Percentiles rank a stretch among this genome's conserved stretches.
These are phyloP conservation scores for Tapirus terrestris DNA, from an alignment of 2,113 vertebrate species.

Conservation along the genomic window DNA sequence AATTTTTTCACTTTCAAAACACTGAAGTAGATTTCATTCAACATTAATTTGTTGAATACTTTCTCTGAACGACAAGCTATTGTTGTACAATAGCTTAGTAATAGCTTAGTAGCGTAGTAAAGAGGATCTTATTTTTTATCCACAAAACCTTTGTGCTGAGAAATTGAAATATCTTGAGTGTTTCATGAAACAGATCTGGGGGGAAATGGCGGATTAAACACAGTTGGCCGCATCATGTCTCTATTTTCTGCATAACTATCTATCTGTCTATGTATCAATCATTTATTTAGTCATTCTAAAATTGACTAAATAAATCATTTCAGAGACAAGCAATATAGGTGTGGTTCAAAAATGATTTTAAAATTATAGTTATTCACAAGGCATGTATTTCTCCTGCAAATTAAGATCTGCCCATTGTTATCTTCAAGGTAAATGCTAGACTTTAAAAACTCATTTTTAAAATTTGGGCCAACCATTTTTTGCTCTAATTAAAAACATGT, in stretches of 20 bases:
- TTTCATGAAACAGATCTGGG: neutral
- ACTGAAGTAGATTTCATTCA: conserved; percentile 45
- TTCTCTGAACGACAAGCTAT: conserved; percentile 32
- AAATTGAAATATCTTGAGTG: conserved; percentile 37
- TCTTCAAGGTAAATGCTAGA: conserved; percentile 54
- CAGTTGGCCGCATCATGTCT: neutral
- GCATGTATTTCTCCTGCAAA: conserved; percentile 45
- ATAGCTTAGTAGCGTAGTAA: conserved; percentile 4
- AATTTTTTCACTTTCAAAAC: conserved; percentile 52
- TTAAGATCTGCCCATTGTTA: conserved; percentile 48
- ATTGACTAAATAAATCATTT: neutral
- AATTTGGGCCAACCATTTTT: conserved; percentile 51
- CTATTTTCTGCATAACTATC: neutral
- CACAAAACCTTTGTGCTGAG: conserved; percentile 2
- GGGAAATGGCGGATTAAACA: conserved; percentile 15
- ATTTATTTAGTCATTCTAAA: conserved; percentile 48
- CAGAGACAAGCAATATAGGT: conserved; percentile 21
- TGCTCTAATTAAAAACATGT: conserved; percentile 77
- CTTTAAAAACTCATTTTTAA: conserved; percentile 67
- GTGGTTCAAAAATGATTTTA: conserved; percentile 70
- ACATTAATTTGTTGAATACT: conserved; percentile 9
- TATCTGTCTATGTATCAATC: neutral
- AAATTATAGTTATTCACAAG: conserved; percentile 61
- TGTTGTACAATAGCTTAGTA: neutral
- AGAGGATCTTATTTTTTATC: conserved; percentile 32